phyloP scores from a whole-genome alignment of 2,888 invertebrate genomes.

The Epistrophella euchroma region DNA sequence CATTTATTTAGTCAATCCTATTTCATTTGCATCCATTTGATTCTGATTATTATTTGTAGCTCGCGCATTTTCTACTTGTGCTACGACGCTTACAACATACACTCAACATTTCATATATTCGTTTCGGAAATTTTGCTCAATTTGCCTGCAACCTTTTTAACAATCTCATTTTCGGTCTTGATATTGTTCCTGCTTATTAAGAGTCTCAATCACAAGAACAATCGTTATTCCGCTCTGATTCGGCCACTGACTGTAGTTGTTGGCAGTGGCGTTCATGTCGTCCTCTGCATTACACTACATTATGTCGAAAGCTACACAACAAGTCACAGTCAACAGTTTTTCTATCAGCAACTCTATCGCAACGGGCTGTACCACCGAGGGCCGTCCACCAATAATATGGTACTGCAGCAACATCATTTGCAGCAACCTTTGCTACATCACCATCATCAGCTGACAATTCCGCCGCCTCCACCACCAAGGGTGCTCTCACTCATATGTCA shows the following conservation, averaged over 20 bases:
- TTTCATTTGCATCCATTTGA: constrained; percentile 93
- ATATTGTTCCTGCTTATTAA: constrained; percentile 93
- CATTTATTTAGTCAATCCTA: constrained; percentile 94
- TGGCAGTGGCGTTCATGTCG: constrained; percentile 91
- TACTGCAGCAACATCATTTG: constrained; percentile 79
- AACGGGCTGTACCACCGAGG: constrained; percentile 66
- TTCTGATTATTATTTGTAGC: constrained; percentile 92
- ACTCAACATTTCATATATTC: constrained; percentile 90
- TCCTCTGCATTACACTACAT: constrained; percentile 92
- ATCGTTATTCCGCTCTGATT: constrained; percentile 88
- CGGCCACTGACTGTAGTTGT: constrained; percentile 91
- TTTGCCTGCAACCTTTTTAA: constrained; percentile 93
- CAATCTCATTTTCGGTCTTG: constrained; percentile 94
- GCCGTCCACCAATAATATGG: constrained; percentile 77
- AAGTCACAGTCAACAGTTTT: constrained; percentile 80
- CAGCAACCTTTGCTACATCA: constrained; percentile 76
- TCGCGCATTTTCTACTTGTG: constrained; percentile 94
- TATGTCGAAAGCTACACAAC: constrained; percentile 87
- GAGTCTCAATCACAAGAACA: constrained; percentile 90
- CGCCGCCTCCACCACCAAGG: constrained; percentile 82
- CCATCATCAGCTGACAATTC: constrained; percentile 77
- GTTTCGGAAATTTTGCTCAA: constrained; percentile 93
- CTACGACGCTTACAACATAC: constrained; percentile 96
- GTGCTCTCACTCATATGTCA: constrained; percentile 91
- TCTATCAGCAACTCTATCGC: constrained; percentile 81